Conservation (phyloP, 2,113 vertebrate species). For the Dromiciops gliroides region DNA sequence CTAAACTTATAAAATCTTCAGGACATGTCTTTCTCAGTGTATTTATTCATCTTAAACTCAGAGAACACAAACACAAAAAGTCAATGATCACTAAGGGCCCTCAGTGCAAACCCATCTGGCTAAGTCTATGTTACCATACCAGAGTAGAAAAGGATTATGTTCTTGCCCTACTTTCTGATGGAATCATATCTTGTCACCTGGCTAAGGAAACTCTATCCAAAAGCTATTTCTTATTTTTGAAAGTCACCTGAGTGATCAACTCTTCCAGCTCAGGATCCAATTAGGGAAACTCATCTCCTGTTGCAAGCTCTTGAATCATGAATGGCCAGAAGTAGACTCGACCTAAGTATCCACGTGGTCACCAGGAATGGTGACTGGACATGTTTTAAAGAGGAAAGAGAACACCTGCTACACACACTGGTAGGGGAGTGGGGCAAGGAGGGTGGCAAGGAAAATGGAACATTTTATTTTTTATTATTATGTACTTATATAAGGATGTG, state of each 20-base stretch:
- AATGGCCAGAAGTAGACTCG: neutral
- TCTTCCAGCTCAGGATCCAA: neutral
- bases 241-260: neutral
- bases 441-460: neutral
- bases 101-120: neutral
- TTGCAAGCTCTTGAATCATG: neutral
- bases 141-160: neutral
- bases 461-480: neutral
- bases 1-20: neutral
- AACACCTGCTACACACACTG: neutral
- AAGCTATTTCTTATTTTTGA: neutral
- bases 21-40: too few species aligned
- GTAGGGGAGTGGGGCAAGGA: neutral
- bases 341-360: neutral
- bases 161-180: neutral
- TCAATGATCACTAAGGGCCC: neutral
- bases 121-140: neutral
- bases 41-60: neutral
- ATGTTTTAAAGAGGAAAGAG: neutral
- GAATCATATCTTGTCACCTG: neutral
- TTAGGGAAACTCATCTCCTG: neutral
- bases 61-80: neutral
- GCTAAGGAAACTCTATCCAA: neutral
- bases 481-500: neutral
- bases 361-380: neutral